These are phyloP conservation scores for Balanococcus diminutus DNA, from an alignment of 2,888 invertebrate genomes.

Conservation along the genomic window DNA sequence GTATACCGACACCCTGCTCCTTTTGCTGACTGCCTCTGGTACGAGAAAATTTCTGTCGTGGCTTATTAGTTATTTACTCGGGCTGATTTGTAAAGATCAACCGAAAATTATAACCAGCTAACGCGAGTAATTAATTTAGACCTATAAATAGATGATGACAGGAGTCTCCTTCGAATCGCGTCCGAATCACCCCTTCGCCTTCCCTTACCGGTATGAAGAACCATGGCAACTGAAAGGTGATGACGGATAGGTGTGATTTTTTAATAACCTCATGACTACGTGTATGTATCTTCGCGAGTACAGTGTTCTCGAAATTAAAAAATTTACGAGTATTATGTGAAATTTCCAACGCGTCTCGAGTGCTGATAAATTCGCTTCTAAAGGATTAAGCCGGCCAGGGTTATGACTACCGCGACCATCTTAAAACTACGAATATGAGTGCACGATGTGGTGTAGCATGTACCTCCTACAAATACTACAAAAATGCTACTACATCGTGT, in stretches of 20 bases:
- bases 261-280: neutral
- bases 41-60: neutral
- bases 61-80: neutral
- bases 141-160: slow-evolving; percentile 2
- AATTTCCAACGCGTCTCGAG: neutral
- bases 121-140: neutral
- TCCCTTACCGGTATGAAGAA: neutral
- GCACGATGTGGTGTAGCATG: neutral
- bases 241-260: neutral
- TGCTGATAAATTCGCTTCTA: neutral
- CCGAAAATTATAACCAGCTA: slow-evolving; percentile 17
- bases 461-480: neutral
- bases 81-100: slow-evolving; percentile 32
- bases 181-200: neutral
- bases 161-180: neutral
- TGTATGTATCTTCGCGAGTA: no score
- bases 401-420: neutral
- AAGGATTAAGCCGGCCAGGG: neutral
- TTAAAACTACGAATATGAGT: neutral
- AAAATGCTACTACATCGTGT: neutral
- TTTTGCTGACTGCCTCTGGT: neutral
- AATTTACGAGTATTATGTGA: neutral
- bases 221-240: neutral
- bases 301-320: neutral
- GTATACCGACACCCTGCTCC: neutral